These are phyloP conservation scores for Oxyruncus cristatus DNA, from an alignment of 2,113 vertebrate genomes.

Conservation along the genomic window DNA sequence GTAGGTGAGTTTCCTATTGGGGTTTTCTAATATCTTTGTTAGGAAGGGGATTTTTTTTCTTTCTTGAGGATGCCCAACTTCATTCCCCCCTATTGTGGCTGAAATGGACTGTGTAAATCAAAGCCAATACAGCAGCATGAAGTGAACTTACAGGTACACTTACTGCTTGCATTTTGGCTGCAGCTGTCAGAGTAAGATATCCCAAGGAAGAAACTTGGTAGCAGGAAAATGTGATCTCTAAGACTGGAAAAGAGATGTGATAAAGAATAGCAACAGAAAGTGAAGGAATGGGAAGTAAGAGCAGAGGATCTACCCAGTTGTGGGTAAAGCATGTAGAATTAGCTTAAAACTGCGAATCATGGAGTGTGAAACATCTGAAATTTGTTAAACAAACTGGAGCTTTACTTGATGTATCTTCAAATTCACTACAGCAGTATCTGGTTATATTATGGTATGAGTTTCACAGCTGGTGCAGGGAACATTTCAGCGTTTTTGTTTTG, in stretches of 20 bases:
- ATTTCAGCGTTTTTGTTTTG: not conserved
- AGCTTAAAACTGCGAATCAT: not conserved
- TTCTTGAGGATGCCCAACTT: not conserved
- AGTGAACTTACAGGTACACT: not conserved
- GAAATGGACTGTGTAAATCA: not conserved
- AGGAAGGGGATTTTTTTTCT: not conserved
- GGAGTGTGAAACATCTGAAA: not conserved
- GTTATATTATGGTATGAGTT: not conserved
- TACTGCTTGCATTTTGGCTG: not conserved
- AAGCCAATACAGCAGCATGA: not conserved
- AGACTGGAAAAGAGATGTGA: not conserved
- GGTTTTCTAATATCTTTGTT: not conserved
- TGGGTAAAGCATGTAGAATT: not conserved
- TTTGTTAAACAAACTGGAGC: not conserved
- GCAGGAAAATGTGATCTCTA: not conserved
- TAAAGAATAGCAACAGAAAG: not conserved
- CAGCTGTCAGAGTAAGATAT: not conserved
- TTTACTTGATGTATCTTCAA: not conserved
- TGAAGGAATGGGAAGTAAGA: not conserved
- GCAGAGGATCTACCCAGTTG: not conserved
- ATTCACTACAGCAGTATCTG: not conserved
- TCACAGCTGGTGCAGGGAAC: not conserved
- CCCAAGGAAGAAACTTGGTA: not conserved
- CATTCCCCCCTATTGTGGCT: not conserved
- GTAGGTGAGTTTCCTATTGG: not conserved